Percentiles rank a stretch among this genome's conserved stretches.
Conservation (phyloP, 64 coral and sea anemone genomes). For the Astreopora myriophthalma region DNA sequence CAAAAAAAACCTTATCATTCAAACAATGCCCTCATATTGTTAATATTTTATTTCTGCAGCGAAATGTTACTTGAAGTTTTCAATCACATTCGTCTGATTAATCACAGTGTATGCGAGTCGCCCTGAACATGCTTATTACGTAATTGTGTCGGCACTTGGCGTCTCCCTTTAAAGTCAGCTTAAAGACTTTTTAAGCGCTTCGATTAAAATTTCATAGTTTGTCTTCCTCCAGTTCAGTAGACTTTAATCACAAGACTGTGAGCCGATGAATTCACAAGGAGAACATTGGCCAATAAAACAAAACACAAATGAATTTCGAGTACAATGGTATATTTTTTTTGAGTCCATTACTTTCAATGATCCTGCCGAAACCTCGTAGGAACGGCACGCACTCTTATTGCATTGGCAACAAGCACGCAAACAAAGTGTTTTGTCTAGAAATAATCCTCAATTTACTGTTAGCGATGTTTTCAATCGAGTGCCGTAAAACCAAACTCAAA, state of each 20-base stretch:
- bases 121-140: neutral
- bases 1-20: neutral
- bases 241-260: neutral
- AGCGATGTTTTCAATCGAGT: too few relatives aligned
- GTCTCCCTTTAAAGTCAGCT: neutral
- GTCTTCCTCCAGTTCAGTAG: neutral
- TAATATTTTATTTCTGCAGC: neutral
- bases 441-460: too few relatives aligned
- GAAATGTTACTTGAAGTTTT: neutral
- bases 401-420: too few relatives aligned
- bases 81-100: neutral
- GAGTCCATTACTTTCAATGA: too few relatives aligned
- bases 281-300: neutral
- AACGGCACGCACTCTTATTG: too few relatives aligned
- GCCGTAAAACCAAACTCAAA: too few relatives aligned
- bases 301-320: neutral
- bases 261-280: neutral
- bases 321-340: too few relatives aligned
- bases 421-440: too few relatives aligned
- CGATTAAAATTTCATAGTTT: constrained; percentile 28
- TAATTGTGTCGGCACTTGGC: neutral
- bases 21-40: neutral
- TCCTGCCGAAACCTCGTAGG: too few relatives aligned
- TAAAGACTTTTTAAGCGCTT: neutral
- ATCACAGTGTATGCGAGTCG: neutral